Evolutionary conservation across 2,888 invertebrate species (phyloP), one percentile per base, ranked within the genome.

Genomic region (Ectobius pallidus): DNA sequence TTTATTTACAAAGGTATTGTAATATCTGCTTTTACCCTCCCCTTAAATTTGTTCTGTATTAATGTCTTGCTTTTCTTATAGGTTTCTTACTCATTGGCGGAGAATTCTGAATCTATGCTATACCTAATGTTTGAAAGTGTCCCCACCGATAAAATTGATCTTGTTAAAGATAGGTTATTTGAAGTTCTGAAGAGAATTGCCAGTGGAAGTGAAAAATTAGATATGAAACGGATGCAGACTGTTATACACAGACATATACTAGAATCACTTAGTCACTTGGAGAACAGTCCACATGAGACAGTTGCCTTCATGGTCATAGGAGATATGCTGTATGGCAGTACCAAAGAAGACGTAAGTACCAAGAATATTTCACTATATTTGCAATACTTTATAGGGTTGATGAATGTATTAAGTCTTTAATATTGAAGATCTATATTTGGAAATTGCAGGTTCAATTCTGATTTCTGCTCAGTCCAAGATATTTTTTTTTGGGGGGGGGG

Each of bases 291-390:
- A 0, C 93, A 95, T 79, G 90, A 91, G 76, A 87, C 90, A 0
- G 84, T 96, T 67, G 92, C 94, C 0, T 91, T 90, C 80, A 87
- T 91, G 78, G 86, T 93, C 69, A 93, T 96, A 76, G 92, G 92
- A 0, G 94, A 96, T 80, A 91, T 93, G 79, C 84, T 97, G 32
- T 96, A 95, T 82, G 94, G 95, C 16, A 87, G 89, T 70, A 88
- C 86, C 58, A 87, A 90, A 77, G 84, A 89, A 77, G 91, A 94
- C 82, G 93, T 94, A 82, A 87, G 88, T 85, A 20, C n/a, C n/a
- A n/a, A n/a, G n/a, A n/a, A 27, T 14, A 62, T 46, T 39, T 25
- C 22, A 55, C 20, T 39, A 39, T 14, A 9, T 39, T 39, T 39
- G 39, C 39, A 39, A 14, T 39, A 14, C 39, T 39, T 39, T 14